These are phyloP conservation scores for Macropodus opercularis DNA, from an alignment of 2,797 vertebrate genomes.

Conservation along the genomic window DNA sequence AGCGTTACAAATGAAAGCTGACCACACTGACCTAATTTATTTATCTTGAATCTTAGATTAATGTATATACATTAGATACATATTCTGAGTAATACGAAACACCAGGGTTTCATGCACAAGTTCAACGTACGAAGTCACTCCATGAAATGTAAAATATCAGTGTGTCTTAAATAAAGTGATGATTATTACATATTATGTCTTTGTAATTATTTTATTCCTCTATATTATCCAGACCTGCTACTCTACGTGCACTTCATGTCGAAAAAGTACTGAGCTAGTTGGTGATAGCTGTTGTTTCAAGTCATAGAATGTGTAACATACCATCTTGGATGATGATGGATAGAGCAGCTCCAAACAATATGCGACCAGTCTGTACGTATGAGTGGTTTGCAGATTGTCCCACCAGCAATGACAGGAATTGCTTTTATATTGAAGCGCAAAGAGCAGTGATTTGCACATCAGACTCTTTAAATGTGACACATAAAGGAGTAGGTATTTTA, in stretches of 20 bases:
- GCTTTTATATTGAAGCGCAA: constrained; percentile 12
- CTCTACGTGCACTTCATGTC: neutral
- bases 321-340: too few species aligned
- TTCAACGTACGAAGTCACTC: constrained; percentile 30
- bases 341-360: too few species aligned
- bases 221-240: neutral
- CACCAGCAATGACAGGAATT: constrained; percentile 26
- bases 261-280: neutral
- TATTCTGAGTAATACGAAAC: constrained; percentile 18
- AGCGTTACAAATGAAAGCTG: constrained; percentile 38
- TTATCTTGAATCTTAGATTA: constrained; percentile 27
- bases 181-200: constrained; percentile 28
- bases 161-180: constrained; percentile 73
- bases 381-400: constrained; percentile 11
- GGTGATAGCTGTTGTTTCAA: constrained; percentile 4
- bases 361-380: constrained; percentile 18
- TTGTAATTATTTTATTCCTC: neutral
- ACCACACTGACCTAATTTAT: constrained; percentile 51
- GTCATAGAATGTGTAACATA: too few species aligned
- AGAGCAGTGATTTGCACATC: constrained; percentile 46
- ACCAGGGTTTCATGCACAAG: constrained; percentile 41
- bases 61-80: constrained; percentile 43
- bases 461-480: constrained; percentile 19
- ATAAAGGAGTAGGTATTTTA: constrained; percentile 1
- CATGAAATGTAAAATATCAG: constrained; percentile 52